phyloP scores from a whole-genome alignment of 2,113 vertebrate genomes.

The Mesitornis unicolor region DNA sequence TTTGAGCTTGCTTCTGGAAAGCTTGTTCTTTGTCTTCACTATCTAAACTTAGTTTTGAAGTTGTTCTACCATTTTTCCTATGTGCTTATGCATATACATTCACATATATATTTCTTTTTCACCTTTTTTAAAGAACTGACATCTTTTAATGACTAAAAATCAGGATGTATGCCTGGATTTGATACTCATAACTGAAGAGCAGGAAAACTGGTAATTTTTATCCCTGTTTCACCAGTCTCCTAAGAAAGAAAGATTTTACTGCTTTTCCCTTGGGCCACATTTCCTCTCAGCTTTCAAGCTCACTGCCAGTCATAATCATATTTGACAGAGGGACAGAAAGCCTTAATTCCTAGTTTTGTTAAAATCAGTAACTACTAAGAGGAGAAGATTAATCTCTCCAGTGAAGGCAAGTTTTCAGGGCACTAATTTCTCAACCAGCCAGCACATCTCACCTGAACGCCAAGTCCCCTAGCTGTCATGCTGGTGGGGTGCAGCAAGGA shows the following conservation, averaged over 20 bases:
- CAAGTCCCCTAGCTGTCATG: neutral
- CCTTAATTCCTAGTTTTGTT: neutral
- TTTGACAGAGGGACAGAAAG: neutral
- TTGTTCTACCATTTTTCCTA: neutral
- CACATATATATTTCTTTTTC: neutral
- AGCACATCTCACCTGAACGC: neutral
- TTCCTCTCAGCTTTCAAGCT: neutral
- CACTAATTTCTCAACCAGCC: neutral
- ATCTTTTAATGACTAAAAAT: neutral
- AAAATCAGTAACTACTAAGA: neutral
- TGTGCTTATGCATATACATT: neutral
- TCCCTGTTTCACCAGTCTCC: neutral
- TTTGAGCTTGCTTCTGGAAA: neutral
- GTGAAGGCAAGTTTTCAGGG: neutral
- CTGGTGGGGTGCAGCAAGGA: neutral
- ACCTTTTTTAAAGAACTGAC: neutral
- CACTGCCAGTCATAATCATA: neutral
- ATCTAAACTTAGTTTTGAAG: neutral
- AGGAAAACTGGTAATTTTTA: neutral
- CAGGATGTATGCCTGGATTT: neutral
- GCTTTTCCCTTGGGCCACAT: neutral
- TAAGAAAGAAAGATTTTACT: neutral
- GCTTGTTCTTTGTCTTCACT: neutral
- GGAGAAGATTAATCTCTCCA: neutral
- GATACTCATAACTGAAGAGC: neutral